Evolutionary conservation across 2,113 vertebrate species (phyloP).

Genomic region (Hymenochirus boettgeri): DNA sequence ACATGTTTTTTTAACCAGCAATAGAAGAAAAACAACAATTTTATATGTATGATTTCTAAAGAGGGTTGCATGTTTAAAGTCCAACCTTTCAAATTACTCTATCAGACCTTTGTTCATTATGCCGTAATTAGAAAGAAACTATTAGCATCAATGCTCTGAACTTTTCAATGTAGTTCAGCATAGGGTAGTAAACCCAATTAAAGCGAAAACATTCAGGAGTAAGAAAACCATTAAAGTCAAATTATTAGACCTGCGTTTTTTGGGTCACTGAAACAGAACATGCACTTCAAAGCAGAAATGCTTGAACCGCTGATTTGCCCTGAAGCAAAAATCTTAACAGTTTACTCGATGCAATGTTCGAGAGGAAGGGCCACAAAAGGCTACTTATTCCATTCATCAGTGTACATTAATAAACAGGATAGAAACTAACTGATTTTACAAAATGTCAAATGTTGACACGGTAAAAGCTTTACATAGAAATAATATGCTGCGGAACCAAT

Average conservation of each 20-base stretch:
- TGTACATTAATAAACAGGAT: constrained; percentile 49
- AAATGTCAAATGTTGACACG: constrained; percentile 41
- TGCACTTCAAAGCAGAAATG: constrained; percentile 63
- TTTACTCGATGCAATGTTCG: constrained; percentile 52
- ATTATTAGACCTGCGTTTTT: constrained; percentile 69
- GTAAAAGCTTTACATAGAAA: constrained; percentile 44
- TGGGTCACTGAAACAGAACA: constrained; percentile 59
- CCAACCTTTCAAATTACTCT: constrained; percentile 62
- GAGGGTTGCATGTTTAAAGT: constrained; percentile 51
- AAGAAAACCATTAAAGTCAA: constrained; percentile 65
- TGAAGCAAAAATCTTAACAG: constrained; percentile 56
- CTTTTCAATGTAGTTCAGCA: constrained; percentile 66
- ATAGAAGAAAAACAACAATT: constrained; percentile 6
- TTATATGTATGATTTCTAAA: constrained; percentile 51
- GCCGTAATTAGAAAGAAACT: constrained; percentile 66
- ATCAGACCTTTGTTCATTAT: constrained; percentile 64
- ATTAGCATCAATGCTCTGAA: constrained; percentile 67
- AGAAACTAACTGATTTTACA: constrained; percentile 47
- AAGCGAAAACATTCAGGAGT: constrained; percentile 67
- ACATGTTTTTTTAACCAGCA: too few species aligned
- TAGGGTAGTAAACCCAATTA: constrained; percentile 64
- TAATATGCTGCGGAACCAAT: not conserved
- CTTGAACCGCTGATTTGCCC: constrained; percentile 55
- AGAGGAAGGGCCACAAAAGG: constrained; percentile 50
- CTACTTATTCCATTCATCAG: constrained; percentile 57